phyloP scores from a whole-genome alignment of 1,140 invertebrate genomes.

The Solenopsis fugax region DNA sequence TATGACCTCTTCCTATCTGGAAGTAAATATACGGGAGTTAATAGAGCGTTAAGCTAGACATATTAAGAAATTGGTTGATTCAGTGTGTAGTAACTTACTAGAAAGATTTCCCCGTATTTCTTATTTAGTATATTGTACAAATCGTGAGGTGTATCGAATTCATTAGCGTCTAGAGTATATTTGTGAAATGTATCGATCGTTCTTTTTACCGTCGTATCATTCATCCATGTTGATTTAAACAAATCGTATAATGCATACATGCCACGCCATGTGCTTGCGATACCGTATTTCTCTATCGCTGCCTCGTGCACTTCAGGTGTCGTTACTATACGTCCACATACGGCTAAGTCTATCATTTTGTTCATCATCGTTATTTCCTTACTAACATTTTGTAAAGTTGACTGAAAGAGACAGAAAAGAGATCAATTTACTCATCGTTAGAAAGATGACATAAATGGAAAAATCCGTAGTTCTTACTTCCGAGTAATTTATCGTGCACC shows the following conservation, averaged over 20 bases:
- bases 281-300: conserved; percentile 84
- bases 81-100: conserved; percentile 30
- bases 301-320: conserved; percentile 86
- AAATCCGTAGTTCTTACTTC: conserved; percentile 83
- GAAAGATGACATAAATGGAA: conserved; percentile 12
- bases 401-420: conserved; percentile 74
- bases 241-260: not conserved
- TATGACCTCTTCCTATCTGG: conserved; percentile 81
- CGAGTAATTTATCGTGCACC: conserved; percentile 83
- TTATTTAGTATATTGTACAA: conserved; percentile 81
- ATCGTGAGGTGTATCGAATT: conserved; percentile 70
- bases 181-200: conserved; percentile 75
- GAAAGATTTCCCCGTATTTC: conserved; percentile 8
- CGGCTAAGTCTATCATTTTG: conserved; percentile 88
- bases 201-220: conserved; percentile 73
- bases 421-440: conserved; percentile 26
- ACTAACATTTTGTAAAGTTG: conserved; percentile 82
- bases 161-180: conserved; percentile 77
- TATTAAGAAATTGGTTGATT: not conserved
- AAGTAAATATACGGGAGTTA: not conserved
- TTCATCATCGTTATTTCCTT: conserved; percentile 83
- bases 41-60: not conserved
- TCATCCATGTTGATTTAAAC: conserved; percentile 65
- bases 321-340: conserved; percentile 88
- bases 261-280: not conserved